Evolutionary conservation across 2,888 invertebrate genomes (phyloP).

Genomic region (Apamea sordens): DNA sequence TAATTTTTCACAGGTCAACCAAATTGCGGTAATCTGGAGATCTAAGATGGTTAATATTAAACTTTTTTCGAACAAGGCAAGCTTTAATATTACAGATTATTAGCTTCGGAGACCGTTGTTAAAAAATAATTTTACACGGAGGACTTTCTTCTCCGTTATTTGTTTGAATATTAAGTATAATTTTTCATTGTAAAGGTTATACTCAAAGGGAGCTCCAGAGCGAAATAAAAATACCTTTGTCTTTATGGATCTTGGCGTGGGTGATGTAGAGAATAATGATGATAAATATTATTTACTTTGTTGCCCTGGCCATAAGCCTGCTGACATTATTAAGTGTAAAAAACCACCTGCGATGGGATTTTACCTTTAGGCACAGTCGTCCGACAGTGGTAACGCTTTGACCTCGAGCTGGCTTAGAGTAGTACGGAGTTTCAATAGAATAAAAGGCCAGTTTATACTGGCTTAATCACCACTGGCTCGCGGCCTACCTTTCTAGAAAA

Average conservation of each 20-base stretch:
- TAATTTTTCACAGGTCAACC: background rate
- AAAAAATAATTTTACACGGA: slow-evolving; percentile 9
- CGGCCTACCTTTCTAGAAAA: too few relatives aligned
- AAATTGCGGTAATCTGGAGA: background rate
- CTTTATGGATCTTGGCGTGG: background rate
- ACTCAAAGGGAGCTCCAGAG: background rate
- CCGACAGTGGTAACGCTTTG: background rate
- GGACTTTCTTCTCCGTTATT: background rate
- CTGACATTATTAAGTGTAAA: background rate
- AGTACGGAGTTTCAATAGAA: background rate
- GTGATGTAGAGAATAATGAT: background rate
- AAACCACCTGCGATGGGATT: background rate
- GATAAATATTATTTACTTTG: background rate
- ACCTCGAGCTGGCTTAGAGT: background rate
- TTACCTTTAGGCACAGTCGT: background rate
- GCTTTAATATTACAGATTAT: background rate
- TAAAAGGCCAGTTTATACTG: background rate
- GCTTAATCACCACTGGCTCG: background rate
- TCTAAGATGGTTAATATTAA: background rate
- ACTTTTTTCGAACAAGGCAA: background rate
- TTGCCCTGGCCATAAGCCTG: background rate
- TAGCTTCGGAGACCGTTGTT: background rate
- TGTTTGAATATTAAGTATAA: slow-evolving; percentile 6
- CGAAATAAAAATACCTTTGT: slow-evolving; percentile 7
- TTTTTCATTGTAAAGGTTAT: slow-evolving; percentile 17